Conservation (phyloP, 2,797 vertebrate species). For the Acipenser transmontanus region DNA sequence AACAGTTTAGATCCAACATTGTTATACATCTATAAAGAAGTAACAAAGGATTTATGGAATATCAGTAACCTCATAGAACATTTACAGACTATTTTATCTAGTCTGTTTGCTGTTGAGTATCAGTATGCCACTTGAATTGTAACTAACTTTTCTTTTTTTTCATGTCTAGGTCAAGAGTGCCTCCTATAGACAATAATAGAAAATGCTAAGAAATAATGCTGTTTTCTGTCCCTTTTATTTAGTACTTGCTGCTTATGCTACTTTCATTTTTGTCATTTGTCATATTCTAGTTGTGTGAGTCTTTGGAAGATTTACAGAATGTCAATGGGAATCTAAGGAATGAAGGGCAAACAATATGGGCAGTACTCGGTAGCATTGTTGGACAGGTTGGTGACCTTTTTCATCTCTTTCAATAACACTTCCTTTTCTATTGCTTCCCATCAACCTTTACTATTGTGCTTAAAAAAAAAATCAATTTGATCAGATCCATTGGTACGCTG, state of each 20-base stretch:
- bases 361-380: constrained; percentile 80
- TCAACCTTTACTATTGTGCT: constrained; percentile 9
- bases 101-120: no score
- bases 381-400: constrained; percentile 72
- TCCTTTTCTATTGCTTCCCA: neutral
- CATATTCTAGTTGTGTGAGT: constrained; percentile 77
- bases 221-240: constrained; percentile 36
- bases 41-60: no score
- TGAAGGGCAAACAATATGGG: constrained; percentile 90
- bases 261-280: constrained; percentile 24
- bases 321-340: constrained; percentile 81
- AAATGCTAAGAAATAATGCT: constrained; percentile 52
- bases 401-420: neutral
- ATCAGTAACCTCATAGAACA: no score
- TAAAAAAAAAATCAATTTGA: constrained; percentile 18
- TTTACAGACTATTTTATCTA: no score
- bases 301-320: constrained; percentile 89
- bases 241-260: constrained; percentile 18
- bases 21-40: no score
- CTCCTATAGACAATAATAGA: constrained; percentile 21
- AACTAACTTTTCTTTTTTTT: neutral
- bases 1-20: no score
- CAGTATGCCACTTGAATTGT: no score
- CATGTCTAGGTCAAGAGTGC: constrained; percentile 10
- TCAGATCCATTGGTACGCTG: constrained; percentile 13